Conservation (phyloP, 2,888 invertebrate species). For the Horisme vitalbata region DNA sequence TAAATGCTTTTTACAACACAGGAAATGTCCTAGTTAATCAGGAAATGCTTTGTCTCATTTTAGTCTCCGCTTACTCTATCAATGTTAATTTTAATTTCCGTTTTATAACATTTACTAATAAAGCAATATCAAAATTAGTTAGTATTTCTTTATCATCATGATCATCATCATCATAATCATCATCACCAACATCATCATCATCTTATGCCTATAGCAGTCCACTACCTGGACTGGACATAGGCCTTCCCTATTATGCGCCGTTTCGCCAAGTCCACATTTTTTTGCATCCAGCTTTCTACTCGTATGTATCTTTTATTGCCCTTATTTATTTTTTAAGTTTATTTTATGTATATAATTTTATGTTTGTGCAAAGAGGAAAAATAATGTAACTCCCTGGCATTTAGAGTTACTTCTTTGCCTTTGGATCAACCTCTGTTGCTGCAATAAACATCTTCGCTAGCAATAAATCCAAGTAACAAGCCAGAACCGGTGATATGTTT, state of each 20-base stretch:
- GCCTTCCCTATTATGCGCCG: too few relatives aligned
- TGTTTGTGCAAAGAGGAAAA: neutral
- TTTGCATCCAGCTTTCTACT: too few relatives aligned
- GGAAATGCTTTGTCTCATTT: slow-evolving; percentile 51
- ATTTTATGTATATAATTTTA: neutral
- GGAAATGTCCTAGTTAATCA: slow-evolving; percentile 55
- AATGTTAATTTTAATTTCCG: slow-evolving; percentile 24
- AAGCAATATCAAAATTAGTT: slow-evolving; percentile 1
- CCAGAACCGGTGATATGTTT: neutral
- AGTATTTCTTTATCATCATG: neutral
- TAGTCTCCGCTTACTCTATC: slow-evolving; percentile 13
- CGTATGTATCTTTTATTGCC: too few relatives aligned
- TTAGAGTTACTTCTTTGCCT: neutral
- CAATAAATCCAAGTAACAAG: neutral
- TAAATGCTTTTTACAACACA: slow-evolving; percentile 35
- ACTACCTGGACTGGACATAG: too few relatives aligned
- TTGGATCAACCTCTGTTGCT: neutral
- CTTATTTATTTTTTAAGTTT: neutral
- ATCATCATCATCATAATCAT: too few relatives aligned
- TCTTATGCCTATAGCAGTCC: too few relatives aligned
- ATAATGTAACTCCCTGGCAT: neutral
- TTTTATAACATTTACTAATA: neutral
- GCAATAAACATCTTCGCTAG: neutral
- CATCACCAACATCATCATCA: too few relatives aligned
- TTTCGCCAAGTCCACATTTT: too few relatives aligned